Conservation (phyloP, 2,113 vertebrate species). For the Crocuta crocuta region DNA sequence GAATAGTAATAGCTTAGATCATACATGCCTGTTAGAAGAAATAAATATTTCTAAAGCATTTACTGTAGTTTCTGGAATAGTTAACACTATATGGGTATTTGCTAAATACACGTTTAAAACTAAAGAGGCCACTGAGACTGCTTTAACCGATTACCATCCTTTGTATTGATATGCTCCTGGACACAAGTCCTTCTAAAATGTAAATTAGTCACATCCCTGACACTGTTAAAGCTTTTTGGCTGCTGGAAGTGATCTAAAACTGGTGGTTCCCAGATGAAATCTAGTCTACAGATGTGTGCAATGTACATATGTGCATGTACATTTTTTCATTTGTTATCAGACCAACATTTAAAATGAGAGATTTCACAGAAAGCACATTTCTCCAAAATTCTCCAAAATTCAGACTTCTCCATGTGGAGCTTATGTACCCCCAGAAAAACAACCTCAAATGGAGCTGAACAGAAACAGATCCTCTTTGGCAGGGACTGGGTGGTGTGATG, state of each 20-base stretch:
- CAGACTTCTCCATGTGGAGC: not conserved
- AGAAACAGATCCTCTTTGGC: not conserved
- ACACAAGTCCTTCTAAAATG: not conserved
- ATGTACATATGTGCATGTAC: too few relatives aligned
- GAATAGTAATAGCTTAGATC: not conserved
- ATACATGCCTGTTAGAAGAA: not conserved
- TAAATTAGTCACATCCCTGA: not conserved
- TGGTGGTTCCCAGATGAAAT: not conserved
- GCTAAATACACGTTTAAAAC: not conserved
- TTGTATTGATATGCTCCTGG: not conserved
- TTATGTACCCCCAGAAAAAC: not conserved
- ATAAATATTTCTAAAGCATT: not conserved
- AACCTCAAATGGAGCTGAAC: not conserved
- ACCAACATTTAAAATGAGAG: constrained; percentile 22
- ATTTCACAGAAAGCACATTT: constrained; percentile 14
- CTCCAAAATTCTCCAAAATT: not conserved
- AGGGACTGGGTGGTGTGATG: too few relatives aligned
- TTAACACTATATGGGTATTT: not conserved
- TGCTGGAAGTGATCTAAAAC: not conserved
- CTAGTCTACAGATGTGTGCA: not conserved
- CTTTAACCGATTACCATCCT: not conserved
- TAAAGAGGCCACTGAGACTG: not conserved
- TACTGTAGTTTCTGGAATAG: not conserved
- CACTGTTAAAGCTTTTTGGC: not conserved
- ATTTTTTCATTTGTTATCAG: not conserved